These are phyloP conservation scores for Nesogale talazaci DNA, from an alignment of 2,113 vertebrate genomes.

Conservation along the genomic window DNA sequence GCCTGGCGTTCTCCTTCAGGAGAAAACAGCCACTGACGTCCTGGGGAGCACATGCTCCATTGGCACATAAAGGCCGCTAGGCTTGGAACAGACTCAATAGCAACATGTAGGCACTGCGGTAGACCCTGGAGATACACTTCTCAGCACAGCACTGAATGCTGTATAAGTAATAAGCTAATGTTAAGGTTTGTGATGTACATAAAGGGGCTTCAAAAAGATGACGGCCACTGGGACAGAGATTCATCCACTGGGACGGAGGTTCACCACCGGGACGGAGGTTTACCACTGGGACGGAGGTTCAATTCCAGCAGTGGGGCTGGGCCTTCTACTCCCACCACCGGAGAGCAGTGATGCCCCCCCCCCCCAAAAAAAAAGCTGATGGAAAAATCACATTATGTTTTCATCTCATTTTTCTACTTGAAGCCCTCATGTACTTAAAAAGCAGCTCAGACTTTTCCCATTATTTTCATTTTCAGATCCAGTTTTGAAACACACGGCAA, in stretches of 20 bases:
- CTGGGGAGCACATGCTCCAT: neutral
- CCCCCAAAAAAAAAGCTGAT: too few species aligned
- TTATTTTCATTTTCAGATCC: slow-evolving; percentile 38
- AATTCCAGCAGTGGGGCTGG: too few species aligned
- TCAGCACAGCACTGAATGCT: neutral
- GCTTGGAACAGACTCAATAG: neutral
- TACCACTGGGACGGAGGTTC: too few species aligned
- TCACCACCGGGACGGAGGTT: too few species aligned
- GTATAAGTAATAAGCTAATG: neutral
- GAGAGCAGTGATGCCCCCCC: too few species aligned
- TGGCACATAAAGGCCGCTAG: neutral
- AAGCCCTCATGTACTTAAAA: neutral
- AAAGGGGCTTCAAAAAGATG: too few species aligned
- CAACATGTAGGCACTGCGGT: neutral
- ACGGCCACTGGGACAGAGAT: too few species aligned
- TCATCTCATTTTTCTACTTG: too few species aligned
- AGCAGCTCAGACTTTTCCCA: slow-evolving; percentile 6
- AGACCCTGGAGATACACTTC: neutral
- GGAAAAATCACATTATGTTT: too few species aligned
- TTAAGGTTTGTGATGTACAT: neutral
- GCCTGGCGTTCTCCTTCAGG: neutral
- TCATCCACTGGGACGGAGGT: too few species aligned
- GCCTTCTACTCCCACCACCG: too few species aligned
- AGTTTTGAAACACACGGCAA: slow-evolving; percentile 9
- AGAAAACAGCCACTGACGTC: neutral